Base-by-base conservation (phyloP, 2,113 vertebrate species). In the Microcebus tavaratra region DNA sequence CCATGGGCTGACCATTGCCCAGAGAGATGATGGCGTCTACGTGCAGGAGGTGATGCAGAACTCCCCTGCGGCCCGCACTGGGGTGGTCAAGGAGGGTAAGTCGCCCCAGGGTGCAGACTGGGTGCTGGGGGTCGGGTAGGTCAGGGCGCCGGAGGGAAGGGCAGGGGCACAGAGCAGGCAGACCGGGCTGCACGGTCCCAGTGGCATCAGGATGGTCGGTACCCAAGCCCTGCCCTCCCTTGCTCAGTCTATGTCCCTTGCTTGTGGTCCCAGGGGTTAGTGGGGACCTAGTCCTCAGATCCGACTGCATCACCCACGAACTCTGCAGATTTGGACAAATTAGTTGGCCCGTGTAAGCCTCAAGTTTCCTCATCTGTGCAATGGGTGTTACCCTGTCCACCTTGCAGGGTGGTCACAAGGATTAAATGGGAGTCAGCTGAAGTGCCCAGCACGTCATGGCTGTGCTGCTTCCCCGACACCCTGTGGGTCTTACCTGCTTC, bases 11-110 rank as follows among this genome's bases (percentile, higher is more conserved):
- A 99, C 99, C 97, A 99, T 99, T 9, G 99, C 99, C 97, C 99
- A 99, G 98, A 99, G 98, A 53, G 99, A 98, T 0, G 98, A 98
- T 3, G 99, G 99, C 4, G 98, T 99, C 93, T 99, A 99, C 70
- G 99, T 99, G 53, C 99, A 99, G 95, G 99, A 99, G 36, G 99
- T 99, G 39, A 98, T 99, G 98, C 99, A 99, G 94, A 99, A 99
- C 98, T 99, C 99, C 3, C 99, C 99, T 20, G 99, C 99, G 29
- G 99, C 99, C 93, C 99, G 99, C 70, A 99, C 99, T 59, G 99
- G 99, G 65, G 99, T 98, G 96, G 99, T 99, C 81, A 98, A 99
- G 96, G 99, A 99, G 99, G 99, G 99, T 99, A 96, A 88, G 95
- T 94, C 25, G 2, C 34, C 9, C 1, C 0, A 3, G 59, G 20